Percentiles rank a stretch among this genome's conserved stretches.
Conservation (phyloP, 2,113 vertebrate genomes). For the Labrus mixtus region DNA sequence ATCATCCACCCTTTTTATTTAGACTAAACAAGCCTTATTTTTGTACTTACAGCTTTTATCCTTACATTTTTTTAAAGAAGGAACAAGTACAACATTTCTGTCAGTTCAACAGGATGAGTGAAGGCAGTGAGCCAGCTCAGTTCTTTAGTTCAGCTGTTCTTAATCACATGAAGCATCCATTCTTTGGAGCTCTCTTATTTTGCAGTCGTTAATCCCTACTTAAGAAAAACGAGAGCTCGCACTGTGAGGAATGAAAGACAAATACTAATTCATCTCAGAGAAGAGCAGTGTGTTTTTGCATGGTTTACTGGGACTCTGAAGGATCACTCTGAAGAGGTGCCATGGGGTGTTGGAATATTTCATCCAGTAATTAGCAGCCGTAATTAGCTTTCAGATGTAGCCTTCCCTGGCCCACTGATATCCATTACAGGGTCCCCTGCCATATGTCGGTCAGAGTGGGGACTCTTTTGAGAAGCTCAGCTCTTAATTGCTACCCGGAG, state of each 20-base stretch:
- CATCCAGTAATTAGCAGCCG: constrained; percentile 48
- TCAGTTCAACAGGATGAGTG: not conserved
- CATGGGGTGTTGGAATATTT: constrained; percentile 32
- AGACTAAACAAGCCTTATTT: not conserved
- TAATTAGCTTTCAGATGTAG: constrained; percentile 52
- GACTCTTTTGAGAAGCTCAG: constrained; percentile 37
- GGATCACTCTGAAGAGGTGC: constrained; percentile 4
- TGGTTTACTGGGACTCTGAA: constrained; percentile 18
- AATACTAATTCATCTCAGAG: constrained; percentile 32
- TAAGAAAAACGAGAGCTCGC: constrained; percentile 22
- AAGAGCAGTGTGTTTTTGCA: constrained; percentile 1
- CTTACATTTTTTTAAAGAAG: no score
- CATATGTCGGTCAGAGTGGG: constrained; percentile 26
- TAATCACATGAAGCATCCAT: constrained; percentile 28
- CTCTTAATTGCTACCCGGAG: constrained; percentile 52
- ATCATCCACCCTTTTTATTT: not conserved
- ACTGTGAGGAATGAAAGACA: constrained; percentile 10
- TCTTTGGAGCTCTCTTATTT: constrained; percentile 17
- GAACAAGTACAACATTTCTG: not conserved
- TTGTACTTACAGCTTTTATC: no score
- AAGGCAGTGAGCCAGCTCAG: constrained; percentile 28
- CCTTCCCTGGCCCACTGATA: constrained; percentile 15
- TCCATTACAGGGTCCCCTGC: constrained; percentile 25
- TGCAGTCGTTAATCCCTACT: constrained; percentile 28
- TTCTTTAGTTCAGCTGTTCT: constrained; percentile 27